Evolutionary conservation across 2,797 vertebrate genomes (phyloP), one percentile per base, ranked within the genome.

Genomic region (Linurgus olivaceus): DNA sequence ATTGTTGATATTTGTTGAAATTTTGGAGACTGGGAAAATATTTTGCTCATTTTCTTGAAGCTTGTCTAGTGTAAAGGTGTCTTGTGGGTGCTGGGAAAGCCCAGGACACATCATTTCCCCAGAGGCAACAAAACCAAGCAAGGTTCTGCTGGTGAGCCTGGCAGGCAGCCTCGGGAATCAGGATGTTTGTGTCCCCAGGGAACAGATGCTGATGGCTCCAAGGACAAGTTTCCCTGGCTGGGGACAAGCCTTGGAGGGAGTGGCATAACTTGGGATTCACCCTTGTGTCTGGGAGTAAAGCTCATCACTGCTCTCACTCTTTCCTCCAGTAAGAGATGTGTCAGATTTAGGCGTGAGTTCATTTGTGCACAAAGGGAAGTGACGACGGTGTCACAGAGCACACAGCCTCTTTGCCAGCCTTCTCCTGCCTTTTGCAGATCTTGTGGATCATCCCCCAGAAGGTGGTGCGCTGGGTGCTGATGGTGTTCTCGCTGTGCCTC

Each of bases 381-480:
- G 33, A 7, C 8, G 42, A 12, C 4, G 16, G 21, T 17, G 25
- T 51, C 82, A n/a, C n/a, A 29, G 75, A 33, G 4, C 51, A 16
- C 66, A 4, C 9, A 2, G 45, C 51, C 44, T 62, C 51, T 25
- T 21, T 54, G 52, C 31, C 31, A 23, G 26, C 3, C 0, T 48
- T 76, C 18, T 19, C 8, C 51, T 92, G 23, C 38, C 45, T 93
- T 58, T 88, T 37, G 4, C 80, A 99, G 99, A 97, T 99, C 17
- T 68, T 99, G 51, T 99, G 99, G 98, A 99, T 99, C 84, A 95
- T 99, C 74, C 99, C 98, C 0, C 98, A 93, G 76, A 98, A 98
- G 70, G 97, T 97, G 62, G 96, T 99, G 81, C 98, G 98, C 79
- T 99, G 99, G 99, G 97, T 98, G 79, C 98, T 99, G 74, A 96